phyloP scores from a whole-genome alignment of 1,140 invertebrate genomes.

The Leptonema lineaticorne region DNA sequence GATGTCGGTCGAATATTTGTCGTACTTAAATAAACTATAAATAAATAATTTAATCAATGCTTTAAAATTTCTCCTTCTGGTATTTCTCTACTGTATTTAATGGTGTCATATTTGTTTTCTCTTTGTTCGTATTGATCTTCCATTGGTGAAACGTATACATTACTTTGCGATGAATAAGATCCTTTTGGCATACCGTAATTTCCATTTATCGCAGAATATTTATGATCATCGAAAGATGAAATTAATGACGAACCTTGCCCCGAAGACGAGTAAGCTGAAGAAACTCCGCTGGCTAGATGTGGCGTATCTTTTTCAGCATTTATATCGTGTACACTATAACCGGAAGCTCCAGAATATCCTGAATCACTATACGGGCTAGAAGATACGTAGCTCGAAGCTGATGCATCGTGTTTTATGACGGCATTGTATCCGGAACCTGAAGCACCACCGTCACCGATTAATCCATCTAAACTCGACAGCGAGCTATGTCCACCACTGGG shows the following conservation, averaged over 20 bases:
- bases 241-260: not conserved
- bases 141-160: constrained; percentile 3
- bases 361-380: constrained; percentile 7
- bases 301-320: constrained; percentile 32
- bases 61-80: constrained; percentile 24
- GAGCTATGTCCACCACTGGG: constrained; percentile 15
- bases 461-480: constrained; percentile 11
- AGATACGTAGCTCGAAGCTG: constrained; percentile 17
- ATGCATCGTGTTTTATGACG: constrained; percentile 10
- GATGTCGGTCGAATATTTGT: too few relatives aligned
- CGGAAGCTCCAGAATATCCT: constrained; percentile 28
- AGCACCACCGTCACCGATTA: constrained; percentile 9
- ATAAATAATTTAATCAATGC: constrained; percentile 8
- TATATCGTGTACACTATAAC: constrained; percentile 24
- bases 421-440: not conserved
- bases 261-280: not conserved
- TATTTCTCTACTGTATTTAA: constrained; percentile 38
- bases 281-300: not conserved
- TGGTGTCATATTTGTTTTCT: constrained; percentile 35
- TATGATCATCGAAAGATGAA: constrained; percentile 33
- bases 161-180: constrained; percentile 22
- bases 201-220: not conserved
- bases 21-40: constrained; percentile 10
- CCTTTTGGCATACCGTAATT: constrained; percentile 23
- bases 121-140: constrained; percentile 32